These are phyloP conservation scores for Drosophila navojoa DNA, from an alignment of 1,140 invertebrate species.

Conservation along the genomic window DNA sequence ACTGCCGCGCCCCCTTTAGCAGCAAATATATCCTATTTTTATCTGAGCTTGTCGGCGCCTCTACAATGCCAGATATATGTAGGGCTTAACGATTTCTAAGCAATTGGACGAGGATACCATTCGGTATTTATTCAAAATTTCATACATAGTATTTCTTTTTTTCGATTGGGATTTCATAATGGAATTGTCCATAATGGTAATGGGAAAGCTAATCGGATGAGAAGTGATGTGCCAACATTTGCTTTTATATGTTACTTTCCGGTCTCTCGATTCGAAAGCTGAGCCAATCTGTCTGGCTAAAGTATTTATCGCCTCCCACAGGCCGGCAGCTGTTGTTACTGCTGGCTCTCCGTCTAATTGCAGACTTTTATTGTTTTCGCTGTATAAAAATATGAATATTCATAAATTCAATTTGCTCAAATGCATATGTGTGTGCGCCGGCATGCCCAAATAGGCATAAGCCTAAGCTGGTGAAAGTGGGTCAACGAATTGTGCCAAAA, in stretches of 20 bases:
- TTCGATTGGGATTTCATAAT: neutral
- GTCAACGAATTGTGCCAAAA: conserved; percentile 65
- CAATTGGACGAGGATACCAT: no score
- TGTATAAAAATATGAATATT: conserved; percentile 56
- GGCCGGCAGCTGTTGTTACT: conserved; percentile 13
- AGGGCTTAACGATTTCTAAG: no score
- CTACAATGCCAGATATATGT: no score
- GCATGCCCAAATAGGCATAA: conserved; percentile 69
- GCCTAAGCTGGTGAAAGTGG: conserved; percentile 75
- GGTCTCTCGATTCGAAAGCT: conserved; percentile 37
- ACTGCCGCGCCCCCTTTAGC: no score
- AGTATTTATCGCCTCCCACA: conserved; percentile 42
- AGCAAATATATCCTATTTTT: no score
- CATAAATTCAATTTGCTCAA: conserved; percentile 32
- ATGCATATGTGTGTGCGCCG: neutral
- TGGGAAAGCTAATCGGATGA: conserved; percentile 42
- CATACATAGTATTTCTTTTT: no score
- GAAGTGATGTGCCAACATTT: neutral
- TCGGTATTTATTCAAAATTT: no score
- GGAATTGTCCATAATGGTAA: conserved; percentile 27
- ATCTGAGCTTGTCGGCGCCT: no score
- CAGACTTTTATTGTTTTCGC: conserved; percentile 49
- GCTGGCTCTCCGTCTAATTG: conserved; percentile 60
- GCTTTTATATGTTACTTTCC: neutral
- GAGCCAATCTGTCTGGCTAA: conserved; percentile 32